Evolutionary conservation across 2,797 vertebrate genomes (phyloP), one percentile per base, ranked within the genome.

Genomic region (Eupleurogrammus muticus): DNA sequence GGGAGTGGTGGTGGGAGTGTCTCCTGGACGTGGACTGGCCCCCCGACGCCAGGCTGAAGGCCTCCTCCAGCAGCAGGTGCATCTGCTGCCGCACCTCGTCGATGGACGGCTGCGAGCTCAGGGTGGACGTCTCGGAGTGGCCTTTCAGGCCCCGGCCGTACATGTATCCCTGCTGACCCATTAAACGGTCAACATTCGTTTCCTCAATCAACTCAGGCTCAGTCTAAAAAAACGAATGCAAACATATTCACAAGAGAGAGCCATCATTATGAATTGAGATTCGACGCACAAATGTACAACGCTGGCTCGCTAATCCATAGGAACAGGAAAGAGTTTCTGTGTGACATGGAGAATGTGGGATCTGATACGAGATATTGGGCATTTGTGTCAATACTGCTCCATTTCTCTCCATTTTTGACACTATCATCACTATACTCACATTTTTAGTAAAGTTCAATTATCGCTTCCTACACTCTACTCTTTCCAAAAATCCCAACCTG

Each of bases 91-190:
- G 93, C 75, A 99, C 98, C 89, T 99, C 98, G 9, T 99, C 96
- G 65, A 99, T 99, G 64, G 98, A 99, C 0, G 98, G 98, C 93
- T 99, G 98, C n/a, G 98, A 99, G 93, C 98, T 99, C 87, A 99
- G 90, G 0, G 97, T 99, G 65, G 98, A 99, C 0, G 98, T 97
- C 93, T 98, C 97, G 0, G 98, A 99, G 89, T 98, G 97, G 82
- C 96, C 97, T 89, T 99, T 99, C 79, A 94, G 91, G 77, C 96
- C 97, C 3, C 95, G 93, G 4, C 96, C 90, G 23, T 96, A 93
- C 88, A 92, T 57, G 34, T 95, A 97, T n/a, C 92, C 94, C 70
- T 93, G 93, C 1, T 94, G 92, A 46, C 90, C 91, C 0, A 92
- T 91, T 1, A 97, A 89, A 19, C 94, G 92, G 91, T 99, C 98